These are phyloP conservation scores for Bombus waltoni DNA, from an alignment of 1,140 invertebrate genomes.

Conservation along the genomic window DNA sequence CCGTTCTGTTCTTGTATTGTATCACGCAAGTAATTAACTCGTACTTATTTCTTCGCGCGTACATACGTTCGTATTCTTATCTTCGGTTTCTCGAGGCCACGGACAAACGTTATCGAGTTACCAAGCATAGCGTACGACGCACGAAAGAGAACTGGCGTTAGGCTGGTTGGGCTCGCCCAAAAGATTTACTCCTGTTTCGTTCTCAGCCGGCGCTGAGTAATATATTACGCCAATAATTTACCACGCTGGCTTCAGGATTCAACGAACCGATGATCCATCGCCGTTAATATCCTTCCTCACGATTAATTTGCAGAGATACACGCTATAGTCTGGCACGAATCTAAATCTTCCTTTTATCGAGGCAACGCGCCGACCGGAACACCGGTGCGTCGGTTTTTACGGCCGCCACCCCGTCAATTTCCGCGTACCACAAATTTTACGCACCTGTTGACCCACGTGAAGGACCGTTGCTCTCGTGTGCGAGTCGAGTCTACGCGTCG, in stretches of 20 bases:
- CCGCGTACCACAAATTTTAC: constrained; percentile 66
- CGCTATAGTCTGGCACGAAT: constrained; percentile 17
- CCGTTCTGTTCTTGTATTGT: background rate
- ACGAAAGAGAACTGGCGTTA: background rate
- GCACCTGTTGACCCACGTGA: constrained; percentile 63
- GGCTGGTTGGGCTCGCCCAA: constrained; percentile 14
- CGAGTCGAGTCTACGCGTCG: background rate
- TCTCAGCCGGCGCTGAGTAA: constrained; percentile 17
- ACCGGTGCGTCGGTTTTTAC: constrained; percentile 55
- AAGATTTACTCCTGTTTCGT: constrained; percentile 50
- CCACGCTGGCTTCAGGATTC: constrained; percentile 15
- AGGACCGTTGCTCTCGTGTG: background rate
- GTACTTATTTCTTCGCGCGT: background rate
- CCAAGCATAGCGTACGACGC: background rate
- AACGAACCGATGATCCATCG: constrained; percentile 53
- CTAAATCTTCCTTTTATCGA: constrained; percentile 61
- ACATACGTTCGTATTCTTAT: background rate
- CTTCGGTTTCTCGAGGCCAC: background rate
- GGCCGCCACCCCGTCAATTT: constrained; percentile 63
- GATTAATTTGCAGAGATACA: constrained; percentile 59
- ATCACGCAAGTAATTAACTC: background rate
- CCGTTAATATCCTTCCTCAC: constrained; percentile 46
- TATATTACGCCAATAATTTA: constrained; percentile 47
- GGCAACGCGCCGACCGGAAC: constrained; percentile 42
- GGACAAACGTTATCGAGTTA: background rate